Percentiles rank a stretch among this genome's conserved stretches.
Evolutionary conservation across 37 sponge, comb jelly and placozoan genomes (phyloP).

Genomic region (Halichondria panicea): DNA sequence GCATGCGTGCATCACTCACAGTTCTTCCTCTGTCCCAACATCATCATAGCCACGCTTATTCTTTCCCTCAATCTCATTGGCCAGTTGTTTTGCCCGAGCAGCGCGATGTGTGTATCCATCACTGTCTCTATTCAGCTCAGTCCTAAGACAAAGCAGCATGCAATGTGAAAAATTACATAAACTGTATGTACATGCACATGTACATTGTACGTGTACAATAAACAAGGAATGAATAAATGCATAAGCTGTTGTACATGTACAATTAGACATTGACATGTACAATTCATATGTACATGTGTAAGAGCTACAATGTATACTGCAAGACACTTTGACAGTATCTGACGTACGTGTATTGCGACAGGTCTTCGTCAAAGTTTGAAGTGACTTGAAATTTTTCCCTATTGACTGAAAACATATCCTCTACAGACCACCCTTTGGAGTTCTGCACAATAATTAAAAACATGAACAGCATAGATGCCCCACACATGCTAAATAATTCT

Average conservation of each 20-base stretch:
- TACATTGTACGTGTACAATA: no score
- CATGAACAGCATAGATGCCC: neutral
- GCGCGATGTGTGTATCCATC: constrained; percentile 36
- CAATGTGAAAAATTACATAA: neutral
- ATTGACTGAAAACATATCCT: constrained; percentile 65
- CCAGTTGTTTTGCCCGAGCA: constrained; percentile 30
- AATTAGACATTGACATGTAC: no score
- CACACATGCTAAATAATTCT: no score
- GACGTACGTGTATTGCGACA: constrained; percentile 73
- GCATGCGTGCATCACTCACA: no score
- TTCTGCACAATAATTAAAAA: neutral
- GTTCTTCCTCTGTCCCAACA: constrained; percentile 49
- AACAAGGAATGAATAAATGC: no score
- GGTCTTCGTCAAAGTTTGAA: constrained; percentile 56
- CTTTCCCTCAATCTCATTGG: constrained; percentile 58
- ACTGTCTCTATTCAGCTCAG: constrained; percentile 36
- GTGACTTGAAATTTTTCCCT: constrained; percentile 53
- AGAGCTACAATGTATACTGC: neutral
- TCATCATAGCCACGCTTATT: constrained; percentile 7
- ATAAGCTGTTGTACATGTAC: no score
- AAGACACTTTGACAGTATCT: neutral
- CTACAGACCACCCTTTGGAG: constrained; percentile 50
- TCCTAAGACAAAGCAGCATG: constrained; percentile 27
- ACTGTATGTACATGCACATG: neutral
- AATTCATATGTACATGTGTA: no score